phyloP scores from a whole-genome alignment of 2,113 vertebrate genomes.

The Dermatemys mawii region DNA sequence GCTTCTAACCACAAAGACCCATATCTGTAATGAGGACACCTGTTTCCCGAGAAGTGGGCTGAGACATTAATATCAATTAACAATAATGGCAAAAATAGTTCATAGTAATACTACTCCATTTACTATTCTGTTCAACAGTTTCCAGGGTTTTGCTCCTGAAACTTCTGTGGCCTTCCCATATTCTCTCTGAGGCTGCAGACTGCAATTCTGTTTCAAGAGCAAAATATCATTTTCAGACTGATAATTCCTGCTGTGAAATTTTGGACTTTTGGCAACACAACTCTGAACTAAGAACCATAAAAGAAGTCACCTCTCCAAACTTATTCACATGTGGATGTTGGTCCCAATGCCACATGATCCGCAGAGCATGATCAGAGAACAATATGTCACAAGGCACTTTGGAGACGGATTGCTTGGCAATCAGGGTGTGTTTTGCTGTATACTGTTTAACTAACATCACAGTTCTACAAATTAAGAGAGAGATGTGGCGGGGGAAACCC shows the following conservation, averaged over 20 bases:
- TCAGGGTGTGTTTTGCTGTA: neutral
- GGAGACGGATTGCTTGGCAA: neutral
- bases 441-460: constrained; percentile 30
- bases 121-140: neutral
- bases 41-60: neutral
- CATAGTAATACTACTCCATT: neutral
- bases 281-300: neutral
- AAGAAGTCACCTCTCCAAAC: neutral
- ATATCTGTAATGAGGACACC: neutral
- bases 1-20: neutral
- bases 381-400: neutral
- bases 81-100: neutral
- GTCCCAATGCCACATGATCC: neutral
- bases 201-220: neutral
- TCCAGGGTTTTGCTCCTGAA: neutral
- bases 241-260: constrained; percentile 4
- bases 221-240: neutral
- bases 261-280: neutral
- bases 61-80: neutral
- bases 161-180: neutral
- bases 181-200: neutral
- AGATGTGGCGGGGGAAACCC: neutral
- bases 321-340: neutral
- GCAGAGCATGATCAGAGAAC: neutral
- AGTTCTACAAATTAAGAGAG: neutral